Evolutionary conservation across 64 coral and sea anemone genomes (phyloP).

Genomic region (Cladopsammia gracilis): DNA sequence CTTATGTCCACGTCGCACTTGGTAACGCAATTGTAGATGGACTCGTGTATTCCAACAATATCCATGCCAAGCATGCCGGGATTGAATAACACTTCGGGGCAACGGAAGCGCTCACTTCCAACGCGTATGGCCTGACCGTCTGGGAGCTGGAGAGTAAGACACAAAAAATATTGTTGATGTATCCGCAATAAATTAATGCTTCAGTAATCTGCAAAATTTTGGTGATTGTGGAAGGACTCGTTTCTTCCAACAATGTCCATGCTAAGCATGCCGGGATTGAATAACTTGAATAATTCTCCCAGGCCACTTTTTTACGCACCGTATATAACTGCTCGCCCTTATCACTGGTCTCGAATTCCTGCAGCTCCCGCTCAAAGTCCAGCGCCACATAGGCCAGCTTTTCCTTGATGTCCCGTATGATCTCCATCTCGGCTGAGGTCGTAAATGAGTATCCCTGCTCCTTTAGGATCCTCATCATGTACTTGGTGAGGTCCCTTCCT

Average conservation of each 20-base stretch:
- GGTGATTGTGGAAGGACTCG: too few species aligned
- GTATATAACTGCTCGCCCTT: conserved; percentile 82
- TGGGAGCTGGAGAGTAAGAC: conserved; percentile 72
- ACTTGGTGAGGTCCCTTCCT: conserved; percentile 86
- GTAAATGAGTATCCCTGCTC: conserved; percentile 92
- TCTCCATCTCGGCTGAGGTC: conserved; percentile 88
- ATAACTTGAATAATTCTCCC: too few species aligned
- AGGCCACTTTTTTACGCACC: conserved; percentile 35
- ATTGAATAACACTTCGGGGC: conserved; percentile 88
- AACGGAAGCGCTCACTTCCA: conserved; percentile 96
- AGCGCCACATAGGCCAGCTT: conserved; percentile 89
- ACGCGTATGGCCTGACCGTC: conserved; percentile 88
- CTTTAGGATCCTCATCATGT: conserved; percentile 79
- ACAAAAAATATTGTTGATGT: too few species aligned
- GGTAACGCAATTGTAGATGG: conserved; percentile 85
- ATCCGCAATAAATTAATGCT: too few species aligned
- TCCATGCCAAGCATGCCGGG: conserved; percentile 89
- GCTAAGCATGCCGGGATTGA: too few species aligned
- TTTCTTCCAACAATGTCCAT: too few species aligned
- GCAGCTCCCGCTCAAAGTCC: conserved; percentile 84
- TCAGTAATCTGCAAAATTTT: too few species aligned
- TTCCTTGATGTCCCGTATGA: conserved; percentile 93
- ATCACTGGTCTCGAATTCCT: conserved; percentile 79
- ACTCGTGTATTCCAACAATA: conserved; percentile 94
- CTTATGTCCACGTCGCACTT: conserved; percentile 94